Evolutionary conservation across 2,113 vertebrate species (phyloP).

Genomic region (Tragelaphus strepsiceros): DNA sequence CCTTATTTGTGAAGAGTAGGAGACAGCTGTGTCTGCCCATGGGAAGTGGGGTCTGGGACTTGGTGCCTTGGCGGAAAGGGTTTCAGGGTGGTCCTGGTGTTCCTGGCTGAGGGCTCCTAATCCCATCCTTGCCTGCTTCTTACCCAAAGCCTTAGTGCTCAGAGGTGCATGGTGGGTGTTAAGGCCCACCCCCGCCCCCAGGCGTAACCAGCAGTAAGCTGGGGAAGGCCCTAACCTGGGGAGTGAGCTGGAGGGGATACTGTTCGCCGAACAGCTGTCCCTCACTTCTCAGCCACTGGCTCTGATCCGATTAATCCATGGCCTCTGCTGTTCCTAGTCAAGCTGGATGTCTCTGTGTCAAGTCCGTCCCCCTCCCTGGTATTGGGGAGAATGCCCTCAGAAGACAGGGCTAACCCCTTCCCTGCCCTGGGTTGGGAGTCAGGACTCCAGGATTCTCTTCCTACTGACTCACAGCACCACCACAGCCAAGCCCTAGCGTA

Average conservation of each 20-base stretch:
- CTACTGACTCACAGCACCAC: conserved; percentile 16
- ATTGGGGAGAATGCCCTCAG: not conserved
- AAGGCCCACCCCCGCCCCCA: not conserved
- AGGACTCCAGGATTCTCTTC: conserved; percentile 32
- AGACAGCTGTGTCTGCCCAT: not conserved
- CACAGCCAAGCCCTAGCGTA: not conserved
- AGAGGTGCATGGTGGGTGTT: not conserved
- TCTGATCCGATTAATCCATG: conserved; percentile 45
- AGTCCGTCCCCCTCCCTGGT: not conserved
- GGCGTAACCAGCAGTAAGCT: not conserved
- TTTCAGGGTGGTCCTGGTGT: not conserved
- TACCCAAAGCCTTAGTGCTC: not conserved
- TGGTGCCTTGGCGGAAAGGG: not conserved
- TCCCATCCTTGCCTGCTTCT: not conserved
- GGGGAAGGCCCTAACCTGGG: not conserved
- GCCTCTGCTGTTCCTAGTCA: conserved; percentile 10
- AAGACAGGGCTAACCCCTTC: not conserved
- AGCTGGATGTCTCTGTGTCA: not conserved
- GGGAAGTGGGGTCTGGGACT: not conserved
- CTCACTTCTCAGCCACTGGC: conserved; percentile 42
- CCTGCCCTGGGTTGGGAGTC: conserved; percentile 28
- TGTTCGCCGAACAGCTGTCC: not conserved
- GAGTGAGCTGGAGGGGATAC: not conserved
- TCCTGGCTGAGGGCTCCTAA: not conserved
- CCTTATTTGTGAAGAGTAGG: not conserved